Evolutionary conservation across 2,797 vertebrate species (phyloP).

Genomic region (Pseudopleuronectes americanus): DNA sequence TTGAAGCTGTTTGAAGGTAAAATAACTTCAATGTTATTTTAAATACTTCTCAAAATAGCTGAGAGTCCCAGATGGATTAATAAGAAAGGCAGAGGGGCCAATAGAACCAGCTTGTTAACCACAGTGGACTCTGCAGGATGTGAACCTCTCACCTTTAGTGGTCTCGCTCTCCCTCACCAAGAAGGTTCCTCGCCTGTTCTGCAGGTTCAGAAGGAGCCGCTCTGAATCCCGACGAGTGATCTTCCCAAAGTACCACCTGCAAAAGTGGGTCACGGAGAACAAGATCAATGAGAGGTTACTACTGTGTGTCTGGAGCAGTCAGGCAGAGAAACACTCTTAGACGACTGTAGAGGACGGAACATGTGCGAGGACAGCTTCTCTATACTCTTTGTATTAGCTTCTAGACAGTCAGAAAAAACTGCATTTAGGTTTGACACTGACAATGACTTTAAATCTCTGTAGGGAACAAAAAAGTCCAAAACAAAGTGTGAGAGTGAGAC

Average conservation of each 20-base stretch:
- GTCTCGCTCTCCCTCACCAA: conserved; percentile 96
- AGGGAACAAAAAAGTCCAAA: neutral
- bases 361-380: neutral
- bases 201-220: conserved; percentile 90
- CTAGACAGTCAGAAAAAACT: conserved; percentile 11
- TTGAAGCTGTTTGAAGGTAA: no score
- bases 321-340: conserved; percentile 4
- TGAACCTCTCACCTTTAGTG: conserved; percentile 89
- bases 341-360: conserved; percentile 4
- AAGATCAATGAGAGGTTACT: conserved; percentile 53
- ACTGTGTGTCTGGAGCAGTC: conserved; percentile 38
- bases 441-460: conserved; percentile 6
- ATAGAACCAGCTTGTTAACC: no score
- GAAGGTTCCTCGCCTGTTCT: conserved; percentile 95
- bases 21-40: no score
- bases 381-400: neutral
- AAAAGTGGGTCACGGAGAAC: conserved; percentile 65
- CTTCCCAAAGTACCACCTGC: conserved; percentile 98
- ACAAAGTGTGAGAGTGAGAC: conserved; percentile 24
- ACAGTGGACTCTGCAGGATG: conserved; percentile 6
- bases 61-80: no score
- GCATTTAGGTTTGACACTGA: neutral
- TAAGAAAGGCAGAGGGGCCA: no score
- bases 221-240: conserved; percentile 96
- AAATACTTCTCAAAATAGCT: no score